Evolutionary conservation across 2,888 invertebrate genomes (phyloP).

Genomic region (Aphrophora alni): DNA sequence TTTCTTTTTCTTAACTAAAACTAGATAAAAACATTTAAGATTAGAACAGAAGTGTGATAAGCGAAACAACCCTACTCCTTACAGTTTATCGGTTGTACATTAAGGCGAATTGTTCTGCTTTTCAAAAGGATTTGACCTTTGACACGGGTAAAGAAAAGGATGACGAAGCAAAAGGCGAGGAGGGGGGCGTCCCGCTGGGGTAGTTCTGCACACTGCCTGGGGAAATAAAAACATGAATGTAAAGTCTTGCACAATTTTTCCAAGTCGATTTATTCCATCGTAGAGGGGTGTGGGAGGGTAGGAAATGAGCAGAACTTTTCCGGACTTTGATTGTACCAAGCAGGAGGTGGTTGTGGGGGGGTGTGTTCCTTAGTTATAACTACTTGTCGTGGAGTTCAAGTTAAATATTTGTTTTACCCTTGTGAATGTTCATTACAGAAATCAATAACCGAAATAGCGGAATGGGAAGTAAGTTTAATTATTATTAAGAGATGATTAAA

Average conservation of each 20-base stretch:
- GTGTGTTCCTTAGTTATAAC: background rate
- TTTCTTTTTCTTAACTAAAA: too few relatives aligned
- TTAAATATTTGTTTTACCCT: background rate
- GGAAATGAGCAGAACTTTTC: too few relatives aligned
- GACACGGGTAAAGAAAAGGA: background rate
- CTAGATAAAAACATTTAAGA: too few relatives aligned
- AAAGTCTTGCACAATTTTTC: slow-evolving; percentile 29
- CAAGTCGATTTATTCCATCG: slow-evolving; percentile 14
- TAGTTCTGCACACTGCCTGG: background rate
- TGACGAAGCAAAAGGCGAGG: slow-evolving; percentile 4
- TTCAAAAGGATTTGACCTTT: background rate
- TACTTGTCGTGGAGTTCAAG: background rate
- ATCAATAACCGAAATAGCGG: too few relatives aligned
- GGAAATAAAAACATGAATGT: slow-evolving; percentile 32
- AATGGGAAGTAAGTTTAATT: too few relatives aligned
- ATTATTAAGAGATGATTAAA: too few relatives aligned
- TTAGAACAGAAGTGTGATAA: background rate
- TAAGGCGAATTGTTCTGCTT: background rate
- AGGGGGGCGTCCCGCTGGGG: slow-evolving; percentile 2
- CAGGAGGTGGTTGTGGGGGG: background rate
- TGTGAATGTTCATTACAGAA: background rate
- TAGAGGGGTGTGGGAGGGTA: background rate
- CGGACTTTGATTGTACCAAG: background rate
- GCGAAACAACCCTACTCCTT: background rate
- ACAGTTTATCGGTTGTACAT: background rate